Conservation (phyloP, 1,140 invertebrate species). For the Zaprionus kolodkinae region DNA sequence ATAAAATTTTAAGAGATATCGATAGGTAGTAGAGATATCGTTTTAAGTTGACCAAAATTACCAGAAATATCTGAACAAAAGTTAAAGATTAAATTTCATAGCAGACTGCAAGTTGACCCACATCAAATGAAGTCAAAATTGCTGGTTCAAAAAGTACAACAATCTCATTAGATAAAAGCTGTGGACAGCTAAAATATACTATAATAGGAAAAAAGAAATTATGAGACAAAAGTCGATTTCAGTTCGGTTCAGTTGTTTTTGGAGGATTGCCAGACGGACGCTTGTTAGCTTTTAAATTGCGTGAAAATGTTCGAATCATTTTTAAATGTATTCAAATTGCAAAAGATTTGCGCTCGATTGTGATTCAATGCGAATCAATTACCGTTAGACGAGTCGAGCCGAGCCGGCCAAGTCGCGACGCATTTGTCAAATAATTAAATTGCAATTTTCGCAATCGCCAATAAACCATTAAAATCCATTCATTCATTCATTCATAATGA, state of each 20-base stretch:
- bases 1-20: conserved; percentile 6
- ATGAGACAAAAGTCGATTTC: conserved; percentile 27
- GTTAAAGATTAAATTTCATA: not conserved
- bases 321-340: conserved; percentile 48
- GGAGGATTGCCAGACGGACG: not conserved
- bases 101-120: not conserved
- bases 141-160: not conserved
- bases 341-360: conserved; percentile 25
- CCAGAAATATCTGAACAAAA: not conserved
- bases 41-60: not conserved
- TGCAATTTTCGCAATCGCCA: conserved; percentile 68
- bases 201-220: conserved; percentile 26
- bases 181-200: not conserved
- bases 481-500: conserved; percentile 26
- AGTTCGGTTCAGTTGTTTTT: not conserved
- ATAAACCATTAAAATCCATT: conserved; percentile 71
- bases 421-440: conserved; percentile 67
- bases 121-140: not conserved
- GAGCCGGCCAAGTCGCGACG: not conserved
- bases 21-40: not conserved
- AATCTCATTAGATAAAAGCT: not conserved
- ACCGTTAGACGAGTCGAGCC: not conserved
- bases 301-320: conserved; percentile 22
- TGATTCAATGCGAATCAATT: conserved; percentile 44
- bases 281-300: not conserved